A percentile compares a stretch with the other conserved stretches of the same genome.
phyloP scores from a whole-genome alignment of 2,797 vertebrate genomes.

The Trichosurus vulpecula region DNA sequence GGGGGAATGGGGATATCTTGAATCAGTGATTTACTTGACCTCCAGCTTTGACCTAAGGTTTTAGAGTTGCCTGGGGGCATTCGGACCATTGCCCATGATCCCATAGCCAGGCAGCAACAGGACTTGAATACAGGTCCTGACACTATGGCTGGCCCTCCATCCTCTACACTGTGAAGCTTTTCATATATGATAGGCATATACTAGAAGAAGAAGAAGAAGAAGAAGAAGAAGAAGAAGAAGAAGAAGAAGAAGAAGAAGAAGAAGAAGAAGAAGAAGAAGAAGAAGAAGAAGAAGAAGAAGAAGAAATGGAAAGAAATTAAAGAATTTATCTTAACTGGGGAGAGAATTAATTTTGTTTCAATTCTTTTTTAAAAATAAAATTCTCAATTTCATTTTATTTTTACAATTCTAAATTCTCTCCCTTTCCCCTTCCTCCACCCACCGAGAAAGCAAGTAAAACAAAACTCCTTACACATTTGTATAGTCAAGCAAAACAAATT shows the following conservation, averaged over 20 bases:
- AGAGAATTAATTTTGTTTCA: neutral
- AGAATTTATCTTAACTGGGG: neutral
- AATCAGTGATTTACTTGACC: neutral
- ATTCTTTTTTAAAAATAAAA: neutral
- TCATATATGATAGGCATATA: neutral
- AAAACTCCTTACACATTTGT: neutral
- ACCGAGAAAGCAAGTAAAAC: neutral
- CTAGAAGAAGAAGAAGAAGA: neutral
- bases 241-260: too few species aligned
- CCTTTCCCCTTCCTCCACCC: neutral
- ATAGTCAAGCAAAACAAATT: neutral
- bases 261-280: too few species aligned
- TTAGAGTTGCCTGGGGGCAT: neutral
- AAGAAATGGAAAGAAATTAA: neutral
- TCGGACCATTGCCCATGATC: neutral
- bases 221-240: too few species aligned
- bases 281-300: too few species aligned
- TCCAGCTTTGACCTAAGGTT: neutral
- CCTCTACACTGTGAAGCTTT: neutral
- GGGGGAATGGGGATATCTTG: neutral
- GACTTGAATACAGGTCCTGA: neutral
- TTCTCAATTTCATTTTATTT: neutral
- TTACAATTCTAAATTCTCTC: neutral
- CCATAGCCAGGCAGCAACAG: neutral
- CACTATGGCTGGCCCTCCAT: neutral